Evolutionary conservation across 2,113 vertebrate species (phyloP).

Genomic region (Gavia stellata): DNA sequence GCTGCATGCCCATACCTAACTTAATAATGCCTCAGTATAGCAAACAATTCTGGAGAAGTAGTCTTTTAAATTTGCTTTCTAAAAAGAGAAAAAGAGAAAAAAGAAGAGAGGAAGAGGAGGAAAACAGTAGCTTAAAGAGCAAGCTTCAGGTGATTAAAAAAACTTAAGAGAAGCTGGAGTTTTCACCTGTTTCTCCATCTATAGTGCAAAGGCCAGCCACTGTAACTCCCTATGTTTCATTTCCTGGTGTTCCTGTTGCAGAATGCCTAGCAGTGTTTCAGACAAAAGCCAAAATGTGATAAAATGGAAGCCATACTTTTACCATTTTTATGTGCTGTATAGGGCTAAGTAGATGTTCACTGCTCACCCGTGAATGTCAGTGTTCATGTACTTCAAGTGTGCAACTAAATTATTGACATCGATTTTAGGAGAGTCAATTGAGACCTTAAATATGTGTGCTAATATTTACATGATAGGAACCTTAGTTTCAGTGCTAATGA

Average conservation of each 20-base stretch:
- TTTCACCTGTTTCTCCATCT: neutral
- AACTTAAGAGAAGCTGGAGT: neutral
- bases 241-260: neutral
- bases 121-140: neutral
- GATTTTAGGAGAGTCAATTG: neutral
- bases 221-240: neutral
- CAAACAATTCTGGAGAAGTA: neutral
- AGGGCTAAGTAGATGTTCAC: neutral
- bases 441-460: neutral
- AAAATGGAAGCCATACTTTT: neutral
- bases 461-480: neutral
- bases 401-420: neutral
- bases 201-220: neutral
- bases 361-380: neutral
- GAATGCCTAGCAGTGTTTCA: neutral
- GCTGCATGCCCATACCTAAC: neutral
- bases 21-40: neutral
- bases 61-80: neutral
- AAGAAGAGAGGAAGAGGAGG: neutral
- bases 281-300: neutral
- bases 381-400: neutral
- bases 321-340: neutral
- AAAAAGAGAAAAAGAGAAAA: neutral
- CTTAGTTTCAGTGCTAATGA: neutral
- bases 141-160: neutral